Evolutionary conservation across 2,113 vertebrate genomes (phyloP).

Genomic region (Periophthalmus modestus): DNA sequence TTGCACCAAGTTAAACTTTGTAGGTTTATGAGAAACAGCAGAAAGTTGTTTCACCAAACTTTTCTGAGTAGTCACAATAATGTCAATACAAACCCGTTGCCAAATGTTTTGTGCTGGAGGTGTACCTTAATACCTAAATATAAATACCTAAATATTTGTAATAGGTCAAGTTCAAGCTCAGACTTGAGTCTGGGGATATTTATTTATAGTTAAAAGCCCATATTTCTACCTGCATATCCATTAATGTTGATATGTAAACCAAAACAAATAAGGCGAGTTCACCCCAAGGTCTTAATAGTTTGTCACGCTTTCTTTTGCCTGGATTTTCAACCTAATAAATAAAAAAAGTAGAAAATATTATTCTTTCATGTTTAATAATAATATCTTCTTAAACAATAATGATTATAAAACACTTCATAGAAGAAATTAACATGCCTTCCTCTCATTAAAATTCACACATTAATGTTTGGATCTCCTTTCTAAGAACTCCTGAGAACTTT

Average conservation of each 20-base stretch:
- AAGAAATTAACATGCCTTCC: too few species aligned
- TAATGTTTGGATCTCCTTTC: too few species aligned
- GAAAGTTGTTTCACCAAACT: neutral
- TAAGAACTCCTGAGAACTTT: too few species aligned
- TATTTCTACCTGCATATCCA: constrained; percentile 71
- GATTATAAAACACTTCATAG: too few species aligned
- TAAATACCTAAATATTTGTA: too few species aligned
- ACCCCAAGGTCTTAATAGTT: constrained; percentile 54
- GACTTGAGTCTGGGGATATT: constrained; percentile 42
- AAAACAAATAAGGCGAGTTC: constrained; percentile 49
- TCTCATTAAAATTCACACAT: too few species aligned
- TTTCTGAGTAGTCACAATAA: neutral
- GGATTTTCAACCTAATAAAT: neutral
- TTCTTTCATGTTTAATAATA: too few species aligned
- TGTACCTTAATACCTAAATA: too few species aligned
- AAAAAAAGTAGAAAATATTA: neutral
- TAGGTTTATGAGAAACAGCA: neutral
- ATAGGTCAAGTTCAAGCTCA: constrained; percentile 40
- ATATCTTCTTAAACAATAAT: too few species aligned
- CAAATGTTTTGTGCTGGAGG: neutral
- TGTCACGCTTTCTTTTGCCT: constrained; percentile 21
- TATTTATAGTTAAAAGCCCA: constrained; percentile 57
- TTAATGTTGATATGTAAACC: constrained; percentile 73
- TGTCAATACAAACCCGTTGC: neutral
- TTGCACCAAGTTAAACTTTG: constrained; percentile 35